phyloP scores from a whole-genome alignment of 2,797 vertebrate genomes.

The Arremon brunneinucha region DNA sequence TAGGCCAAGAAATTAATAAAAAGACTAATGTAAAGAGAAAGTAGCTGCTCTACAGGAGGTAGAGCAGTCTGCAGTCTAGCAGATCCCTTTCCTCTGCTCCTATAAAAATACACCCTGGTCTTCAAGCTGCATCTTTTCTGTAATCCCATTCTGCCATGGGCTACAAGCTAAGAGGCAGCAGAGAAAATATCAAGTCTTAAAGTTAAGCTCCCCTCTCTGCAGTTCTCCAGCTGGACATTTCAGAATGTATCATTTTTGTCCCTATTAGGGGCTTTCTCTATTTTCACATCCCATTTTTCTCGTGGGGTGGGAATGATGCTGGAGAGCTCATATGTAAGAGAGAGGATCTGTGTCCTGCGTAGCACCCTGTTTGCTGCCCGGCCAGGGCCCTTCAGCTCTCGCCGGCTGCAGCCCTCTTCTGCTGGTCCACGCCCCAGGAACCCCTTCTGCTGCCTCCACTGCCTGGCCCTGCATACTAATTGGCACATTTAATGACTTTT shows the following conservation, averaged over 20 bases:
- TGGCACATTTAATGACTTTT: conserved; percentile 87
- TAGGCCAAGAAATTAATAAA: background rate
- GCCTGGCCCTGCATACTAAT: conserved; percentile 86
- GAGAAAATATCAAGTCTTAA: background rate
- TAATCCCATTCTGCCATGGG: background rate
- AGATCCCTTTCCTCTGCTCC: background rate
- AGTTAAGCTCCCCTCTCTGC: background rate
- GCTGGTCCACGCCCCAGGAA: background rate
- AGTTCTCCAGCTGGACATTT: background rate
- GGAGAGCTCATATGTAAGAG: too few species aligned
- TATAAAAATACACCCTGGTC: background rate
- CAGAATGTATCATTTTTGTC: background rate
- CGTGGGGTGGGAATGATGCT: background rate
- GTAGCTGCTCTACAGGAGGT: background rate
- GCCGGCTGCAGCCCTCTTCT: background rate
- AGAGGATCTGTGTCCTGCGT: accelerated
- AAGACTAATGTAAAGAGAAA: background rate
- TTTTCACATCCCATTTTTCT: background rate
- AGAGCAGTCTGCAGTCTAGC: too few species aligned
- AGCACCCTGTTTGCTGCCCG: background rate
- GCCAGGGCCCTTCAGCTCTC: background rate
- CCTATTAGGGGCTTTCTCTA: background rate
- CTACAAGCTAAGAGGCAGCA: background rate
- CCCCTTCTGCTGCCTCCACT: background rate
- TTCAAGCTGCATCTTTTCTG: background rate